Evolutionary conservation across 2,888 invertebrate genomes (phyloP), one percentile per base, ranked within the genome.

Genomic region (Lordiphosa andalusiaca): DNA sequence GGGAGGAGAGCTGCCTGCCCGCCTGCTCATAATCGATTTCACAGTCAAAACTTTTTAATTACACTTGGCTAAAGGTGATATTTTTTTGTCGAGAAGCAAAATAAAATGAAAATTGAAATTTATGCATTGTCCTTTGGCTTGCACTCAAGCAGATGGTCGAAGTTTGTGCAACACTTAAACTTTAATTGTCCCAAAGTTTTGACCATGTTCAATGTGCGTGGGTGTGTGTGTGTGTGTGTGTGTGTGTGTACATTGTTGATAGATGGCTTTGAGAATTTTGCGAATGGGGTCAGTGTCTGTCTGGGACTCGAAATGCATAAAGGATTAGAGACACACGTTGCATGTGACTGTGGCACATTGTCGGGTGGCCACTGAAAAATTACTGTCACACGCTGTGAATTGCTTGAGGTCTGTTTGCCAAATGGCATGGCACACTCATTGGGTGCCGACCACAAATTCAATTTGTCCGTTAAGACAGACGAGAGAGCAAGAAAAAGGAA

Each of bases 161-260:
- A 82, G 81, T 82, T 82, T 82, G 69, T 70, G 81, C 72, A 85
- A 85, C 81, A 82, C 85, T 85, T 85, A 80, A 85, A 83, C 85
- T 83, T 83, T 81, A 85, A 81, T 85, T 81, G 81, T 85, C 63
- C 70, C 84, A 78, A 80, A 69, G 82, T 80, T 63, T 69, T 74
- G 75, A 74, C 84, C 77, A 81, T 72, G 73, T 77, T 73, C 44
- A 16, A 71, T 73, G 68, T 67, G 63, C 77, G 69, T 71, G 42
- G 54, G 53, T 51, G 40, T 56, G 51, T 52, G 40, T 37, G 30
- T 50, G 57, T 58, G 60, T 16, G 16, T n/a, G n/a, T n/a, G n/a
- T n/a, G n/a, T n/a, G n/a, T n/a, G n/a, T 63, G 61, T 67, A 64
- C 39, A 47, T 33, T 53, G 51, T 70, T 82, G 85, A 84, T 84